Conservation (phyloP, 2,888 invertebrate genomes). For the Fabriciana adippe region DNA sequence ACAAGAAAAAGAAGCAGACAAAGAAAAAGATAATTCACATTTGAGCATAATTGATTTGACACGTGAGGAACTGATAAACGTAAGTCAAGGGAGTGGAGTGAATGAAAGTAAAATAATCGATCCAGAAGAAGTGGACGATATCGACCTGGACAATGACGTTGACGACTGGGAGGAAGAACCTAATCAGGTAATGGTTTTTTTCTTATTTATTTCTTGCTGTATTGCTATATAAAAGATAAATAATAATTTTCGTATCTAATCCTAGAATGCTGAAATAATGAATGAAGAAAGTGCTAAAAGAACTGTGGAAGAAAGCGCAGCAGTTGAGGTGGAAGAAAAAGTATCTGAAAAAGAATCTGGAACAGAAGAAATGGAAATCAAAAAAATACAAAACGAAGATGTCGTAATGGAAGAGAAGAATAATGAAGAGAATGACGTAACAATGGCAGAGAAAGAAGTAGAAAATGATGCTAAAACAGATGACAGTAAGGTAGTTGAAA, state of each 20-base stretch:
- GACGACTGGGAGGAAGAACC: constrained; percentile 25
- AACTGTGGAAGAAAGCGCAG: too few relatives aligned
- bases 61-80: not conserved
- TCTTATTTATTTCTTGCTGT: too few relatives aligned
- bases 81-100: not conserved
- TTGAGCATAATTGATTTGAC: not conserved
- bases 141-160: constrained; percentile 23
- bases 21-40: not conserved
- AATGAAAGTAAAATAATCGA: constrained; percentile 1
- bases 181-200: constrained; percentile 1
- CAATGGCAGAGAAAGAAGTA: not conserved
- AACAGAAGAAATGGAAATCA: not conserved
- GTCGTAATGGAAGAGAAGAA: not conserved
- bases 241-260: too few relatives aligned
- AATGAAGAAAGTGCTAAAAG: too few relatives aligned
- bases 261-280: too few relatives aligned
- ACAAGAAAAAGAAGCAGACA: not conserved
- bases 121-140: constrained; percentile 11
- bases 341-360: not conserved
- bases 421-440: not conserved
- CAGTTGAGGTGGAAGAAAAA: not conserved
- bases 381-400: not conserved
- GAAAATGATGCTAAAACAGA: too few relatives aligned
- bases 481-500: not conserved
- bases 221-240: too few relatives aligned